These are phyloP conservation scores for Dipodomys stephensi DNA, from an alignment of 2,113 vertebrate species.

Conservation along the genomic window DNA sequence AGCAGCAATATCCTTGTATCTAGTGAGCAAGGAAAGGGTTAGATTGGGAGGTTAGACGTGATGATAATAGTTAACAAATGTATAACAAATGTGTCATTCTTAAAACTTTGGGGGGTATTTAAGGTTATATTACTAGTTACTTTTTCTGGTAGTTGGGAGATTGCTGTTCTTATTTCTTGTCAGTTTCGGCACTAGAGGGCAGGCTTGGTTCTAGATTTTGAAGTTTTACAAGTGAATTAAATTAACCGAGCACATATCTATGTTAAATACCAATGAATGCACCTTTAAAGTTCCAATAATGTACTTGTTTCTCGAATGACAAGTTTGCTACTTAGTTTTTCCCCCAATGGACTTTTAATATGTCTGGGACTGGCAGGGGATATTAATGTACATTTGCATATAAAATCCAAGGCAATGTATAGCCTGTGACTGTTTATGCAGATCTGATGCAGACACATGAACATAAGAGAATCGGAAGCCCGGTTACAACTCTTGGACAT, in stretches of 20 bases:
- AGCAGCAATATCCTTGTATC: not conserved
- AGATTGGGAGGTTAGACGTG: not conserved
- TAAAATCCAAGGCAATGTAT: constrained; percentile 5
- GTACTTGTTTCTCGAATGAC: not conserved
- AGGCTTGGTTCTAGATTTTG: constrained; percentile 56
- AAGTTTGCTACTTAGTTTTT: no score
- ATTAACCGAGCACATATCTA: not conserved
- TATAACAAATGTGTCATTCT: not conserved
- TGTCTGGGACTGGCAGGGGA: not conserved
- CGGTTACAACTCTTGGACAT: not conserved
- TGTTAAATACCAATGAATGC: not conserved
- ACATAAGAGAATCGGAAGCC: constrained; percentile 21
- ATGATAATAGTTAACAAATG: not conserved
- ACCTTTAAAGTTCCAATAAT: not conserved
- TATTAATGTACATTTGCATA: not conserved
- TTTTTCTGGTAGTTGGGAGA: not conserved
- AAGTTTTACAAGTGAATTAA: not conserved
- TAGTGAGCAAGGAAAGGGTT: not conserved
- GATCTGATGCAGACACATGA: not conserved
- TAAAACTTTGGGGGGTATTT: not conserved
- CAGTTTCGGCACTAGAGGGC: constrained; percentile 74
- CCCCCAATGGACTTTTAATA: not conserved
- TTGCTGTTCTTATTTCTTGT: not conserved
- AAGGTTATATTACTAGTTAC: not conserved
- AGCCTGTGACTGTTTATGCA: not conserved